Evolutionary conservation across 2,797 vertebrate genomes (phyloP).

Genomic region (Xiphophorus birchmanni): DNA sequence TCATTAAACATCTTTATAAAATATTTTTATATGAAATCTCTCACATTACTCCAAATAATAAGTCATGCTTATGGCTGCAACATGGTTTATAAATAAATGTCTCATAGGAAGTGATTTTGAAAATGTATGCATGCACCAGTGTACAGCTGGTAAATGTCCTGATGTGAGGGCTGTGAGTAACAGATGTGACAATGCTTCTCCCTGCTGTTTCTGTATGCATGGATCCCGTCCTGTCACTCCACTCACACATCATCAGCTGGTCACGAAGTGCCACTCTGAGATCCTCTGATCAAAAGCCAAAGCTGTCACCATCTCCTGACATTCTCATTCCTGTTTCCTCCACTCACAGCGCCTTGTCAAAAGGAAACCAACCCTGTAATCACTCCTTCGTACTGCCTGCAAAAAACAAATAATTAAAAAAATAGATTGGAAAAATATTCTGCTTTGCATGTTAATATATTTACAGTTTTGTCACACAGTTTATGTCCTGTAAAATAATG

Average conservation of each 20-base stretch:
- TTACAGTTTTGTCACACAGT: slow-evolving; percentile 7
- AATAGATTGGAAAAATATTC: not conserved
- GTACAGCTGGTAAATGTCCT: slow-evolving; percentile 35
- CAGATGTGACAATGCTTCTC: slow-evolving; percentile 64
- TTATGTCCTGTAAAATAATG: slow-evolving; percentile 1
- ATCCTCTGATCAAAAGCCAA: slow-evolving; percentile 74
- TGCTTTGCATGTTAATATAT: not conserved
- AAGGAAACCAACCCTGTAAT: slow-evolving; percentile 29
- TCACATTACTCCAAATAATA: not conserved
- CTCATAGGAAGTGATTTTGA: slow-evolving; percentile 28
- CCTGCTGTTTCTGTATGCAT: slow-evolving; percentile 44
- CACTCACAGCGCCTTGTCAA: slow-evolving; percentile 19
- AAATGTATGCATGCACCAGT: slow-evolving; percentile 48
- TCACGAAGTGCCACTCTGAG: slow-evolving; percentile 64
- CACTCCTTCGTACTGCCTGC: slow-evolving; percentile 10
- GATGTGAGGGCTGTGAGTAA: slow-evolving; percentile 50
- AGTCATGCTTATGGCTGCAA: slow-evolving; percentile 1
- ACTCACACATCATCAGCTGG: slow-evolving; percentile 59
- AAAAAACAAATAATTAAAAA: slow-evolving; percentile 7
- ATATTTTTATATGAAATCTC: not conserved
- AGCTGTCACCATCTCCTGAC: slow-evolving; percentile 67
- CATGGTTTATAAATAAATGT: slow-evolving; percentile 26
- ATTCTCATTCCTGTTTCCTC: slow-evolving; percentile 47
- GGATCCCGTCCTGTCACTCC: slow-evolving; percentile 65
- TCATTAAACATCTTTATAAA: not conserved